Base-by-base conservation (phyloP, 2,113 vertebrate species). In the Heliornis fulica region DNA sequence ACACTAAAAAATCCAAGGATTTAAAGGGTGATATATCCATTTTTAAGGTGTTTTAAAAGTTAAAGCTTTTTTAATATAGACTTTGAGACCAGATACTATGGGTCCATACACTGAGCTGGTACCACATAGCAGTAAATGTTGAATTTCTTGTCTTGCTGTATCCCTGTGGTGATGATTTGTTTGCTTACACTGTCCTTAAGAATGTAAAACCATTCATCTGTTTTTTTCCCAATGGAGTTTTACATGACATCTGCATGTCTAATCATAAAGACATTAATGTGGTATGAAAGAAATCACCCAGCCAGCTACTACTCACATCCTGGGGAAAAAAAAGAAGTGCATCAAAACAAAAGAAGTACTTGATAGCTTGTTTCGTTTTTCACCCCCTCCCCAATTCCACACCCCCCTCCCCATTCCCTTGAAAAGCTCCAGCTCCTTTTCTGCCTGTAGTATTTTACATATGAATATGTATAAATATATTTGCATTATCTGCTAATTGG, bases 381-480 rank as follows among this genome's bases (percentile, higher is more conserved):
- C 31, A 28, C 13, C 7, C 5, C 4, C 10, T 7, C 6, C 15
- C 32, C n/a, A n/a, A n/a, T n/a, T n/a, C n/a, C n/a, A n/a, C n/a
- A n/a, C n/a, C n/a, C n/a, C n/a, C n/a, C n/a, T n/a, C n/a, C n/a
- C n/a, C n/a, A n/a, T n/a, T n/a, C n/a, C n/a, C n/a, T n/a, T n/a
- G n/a, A n/a, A 66, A 56, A 70, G 36, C 40, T 34, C 45, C 54
- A 48, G 46, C 6, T 15, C 15, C 13, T 45, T 65, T 53, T 88
- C 48, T 74, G 15, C 50, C 56, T 57, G 23, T 20, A 38, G 13
- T 25, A 32, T 43, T 94, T 78, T 31, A 15, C 40, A 65, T 16
- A 38, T 45, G 25, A 34, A 32, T 40, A 53, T 38, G 19, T n/a
- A 40, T 20, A 61, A 45, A 56, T 38, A 3, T 20, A 48, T 45